Evolutionary conservation across 1,140 invertebrate genomes (phyloP).

Genomic region (Eriosoma lanigerum): DNA sequence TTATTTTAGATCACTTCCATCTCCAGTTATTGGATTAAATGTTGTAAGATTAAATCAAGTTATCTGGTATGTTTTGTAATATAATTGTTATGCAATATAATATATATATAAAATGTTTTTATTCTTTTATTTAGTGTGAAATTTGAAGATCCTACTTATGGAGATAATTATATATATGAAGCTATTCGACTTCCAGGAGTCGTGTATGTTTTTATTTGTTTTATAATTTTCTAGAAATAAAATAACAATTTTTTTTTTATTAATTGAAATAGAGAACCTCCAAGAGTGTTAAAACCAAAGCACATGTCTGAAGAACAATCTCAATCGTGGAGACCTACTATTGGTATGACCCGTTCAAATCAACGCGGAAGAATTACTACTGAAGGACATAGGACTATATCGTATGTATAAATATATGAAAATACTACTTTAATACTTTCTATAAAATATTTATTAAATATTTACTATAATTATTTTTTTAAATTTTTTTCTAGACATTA

Average conservation of each 20-base stretch:
- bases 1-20: constrained; percentile 64
- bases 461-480: background rate
- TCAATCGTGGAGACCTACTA: constrained; percentile 70
- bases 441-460: background rate
- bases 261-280: constrained; percentile 63
- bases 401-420: constrained; percentile 9
- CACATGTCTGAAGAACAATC: constrained; percentile 68
- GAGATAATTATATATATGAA: constrained; percentile 74
- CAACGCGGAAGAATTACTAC: constrained; percentile 65
- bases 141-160: constrained; percentile 80
- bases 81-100: no score
- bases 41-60: constrained; percentile 63
- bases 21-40: constrained; percentile 69
- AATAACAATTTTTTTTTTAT: constrained; percentile 28
- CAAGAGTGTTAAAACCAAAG: constrained; percentile 76
- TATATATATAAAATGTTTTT: no score
- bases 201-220: constrained; percentile 29
- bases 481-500: constrained; percentile 52
- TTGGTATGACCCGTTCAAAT: constrained; percentile 70
- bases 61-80: constrained; percentile 59
- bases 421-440: no score
- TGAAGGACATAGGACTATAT: constrained; percentile 72
- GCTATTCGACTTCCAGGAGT: constrained; percentile 69
- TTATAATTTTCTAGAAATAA: background rate
- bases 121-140: constrained; percentile 65